Evolutionary conservation across 2,888 invertebrate genomes (phyloP).

Genomic region (Sinotaia quadrata): DNA sequence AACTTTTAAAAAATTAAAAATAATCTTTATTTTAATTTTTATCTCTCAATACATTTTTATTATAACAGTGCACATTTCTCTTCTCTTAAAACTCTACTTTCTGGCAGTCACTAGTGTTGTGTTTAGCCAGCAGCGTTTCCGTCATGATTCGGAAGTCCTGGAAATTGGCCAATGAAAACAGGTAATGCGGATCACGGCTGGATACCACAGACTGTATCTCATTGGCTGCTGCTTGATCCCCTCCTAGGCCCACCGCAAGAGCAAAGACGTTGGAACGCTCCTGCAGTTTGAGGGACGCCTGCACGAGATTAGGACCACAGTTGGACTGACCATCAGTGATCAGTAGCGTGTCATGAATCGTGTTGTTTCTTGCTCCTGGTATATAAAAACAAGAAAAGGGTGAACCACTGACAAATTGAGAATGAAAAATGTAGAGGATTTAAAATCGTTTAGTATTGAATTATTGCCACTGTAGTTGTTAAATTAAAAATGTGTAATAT

Average conservation of each 20-base stretch:
- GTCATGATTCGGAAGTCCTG: conserved; percentile 29
- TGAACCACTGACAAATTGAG: too few relatives aligned
- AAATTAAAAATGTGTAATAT: too few relatives aligned
- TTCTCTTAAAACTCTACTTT: too few relatives aligned
- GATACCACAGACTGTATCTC: conserved; percentile 34
- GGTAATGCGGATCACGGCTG: conserved; percentile 23
- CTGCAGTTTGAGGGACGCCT: conserved; percentile 11
- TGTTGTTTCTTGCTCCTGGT: conserved; percentile 27
- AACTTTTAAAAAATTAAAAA: too few relatives aligned
- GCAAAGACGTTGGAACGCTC: conserved; percentile 28
- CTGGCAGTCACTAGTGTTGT: neutral
- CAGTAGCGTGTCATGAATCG: conserved; percentile 30
- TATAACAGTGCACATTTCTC: too few relatives aligned
- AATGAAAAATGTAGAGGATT: too few relatives aligned
- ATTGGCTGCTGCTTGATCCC: conserved; percentile 1
- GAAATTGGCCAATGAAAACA: conserved; percentile 34
- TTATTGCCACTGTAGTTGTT: too few relatives aligned
- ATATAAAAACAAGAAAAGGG: too few relatives aligned
- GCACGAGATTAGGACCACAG: conserved; percentile 25
- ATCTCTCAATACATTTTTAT: too few relatives aligned
- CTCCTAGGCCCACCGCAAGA: conserved; percentile 29
- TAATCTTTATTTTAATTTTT: too few relatives aligned
- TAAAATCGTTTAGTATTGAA: too few relatives aligned
- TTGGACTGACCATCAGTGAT: conserved; percentile 36
- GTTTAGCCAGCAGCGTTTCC: neutral